These are phyloP conservation scores for Xiphophorus hellerii DNA, from an alignment of 2,113 vertebrate genomes.

Conservation along the genomic window DNA sequence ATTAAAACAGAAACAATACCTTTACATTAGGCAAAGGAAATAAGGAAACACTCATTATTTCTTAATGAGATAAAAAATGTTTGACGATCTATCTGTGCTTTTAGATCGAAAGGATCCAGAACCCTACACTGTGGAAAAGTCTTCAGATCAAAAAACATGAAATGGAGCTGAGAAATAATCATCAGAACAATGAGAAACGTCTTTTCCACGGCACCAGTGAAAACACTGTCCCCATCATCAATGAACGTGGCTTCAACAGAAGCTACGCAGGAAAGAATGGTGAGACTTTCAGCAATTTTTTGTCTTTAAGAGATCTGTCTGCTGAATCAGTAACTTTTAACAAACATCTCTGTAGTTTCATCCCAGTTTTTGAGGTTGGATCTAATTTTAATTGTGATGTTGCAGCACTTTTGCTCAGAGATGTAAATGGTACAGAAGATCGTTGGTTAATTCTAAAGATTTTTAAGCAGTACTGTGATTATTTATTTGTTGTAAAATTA, in stretches of 20 bases:
- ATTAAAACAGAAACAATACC: too few species aligned
- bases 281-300: constrained; percentile 34
- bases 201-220: constrained; percentile 79
- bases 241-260: constrained; percentile 78
- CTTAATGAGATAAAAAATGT: background rate
- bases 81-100: background rate
- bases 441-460: too few species aligned
- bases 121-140: constrained; percentile 71
- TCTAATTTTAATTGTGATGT: too few species aligned
- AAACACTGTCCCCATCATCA: constrained; percentile 53
- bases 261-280: constrained; percentile 79
- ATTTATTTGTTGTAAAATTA: too few species aligned
- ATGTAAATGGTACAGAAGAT: too few species aligned
- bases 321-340: too few species aligned
- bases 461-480: too few species aligned
- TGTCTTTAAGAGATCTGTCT: background rate
- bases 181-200: constrained; percentile 68
- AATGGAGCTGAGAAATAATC: constrained; percentile 72
- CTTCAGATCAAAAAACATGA: constrained; percentile 66
- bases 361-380: too few species aligned
- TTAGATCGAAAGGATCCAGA: constrained; percentile 81
- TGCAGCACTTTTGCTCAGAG: too few species aligned
- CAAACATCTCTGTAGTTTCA: too few species aligned
- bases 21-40: background rate
- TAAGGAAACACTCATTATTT: background rate